These are phyloP conservation scores for Leptodactylus fallax DNA, from an alignment of 2,797 vertebrate genomes.

Conservation along the genomic window DNA sequence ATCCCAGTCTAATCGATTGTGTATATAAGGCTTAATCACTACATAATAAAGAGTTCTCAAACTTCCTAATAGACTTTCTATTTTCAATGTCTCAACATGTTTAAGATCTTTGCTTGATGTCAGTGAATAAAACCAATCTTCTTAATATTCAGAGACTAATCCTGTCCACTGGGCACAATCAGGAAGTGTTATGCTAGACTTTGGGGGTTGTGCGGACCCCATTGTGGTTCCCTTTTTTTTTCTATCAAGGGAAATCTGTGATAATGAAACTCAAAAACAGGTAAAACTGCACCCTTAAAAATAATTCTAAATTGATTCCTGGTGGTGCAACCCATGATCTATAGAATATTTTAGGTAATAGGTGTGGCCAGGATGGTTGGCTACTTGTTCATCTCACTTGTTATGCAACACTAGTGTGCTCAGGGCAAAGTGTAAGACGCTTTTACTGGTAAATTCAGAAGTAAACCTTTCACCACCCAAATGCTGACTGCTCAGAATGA, in stretches of 20 bases:
- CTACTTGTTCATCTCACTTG: not conserved
- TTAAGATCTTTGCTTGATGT: not conserved
- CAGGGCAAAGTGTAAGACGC: too few species aligned
- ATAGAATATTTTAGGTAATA: not conserved
- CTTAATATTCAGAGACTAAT: not conserved
- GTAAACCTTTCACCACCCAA: too few species aligned
- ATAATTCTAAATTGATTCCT: not conserved
- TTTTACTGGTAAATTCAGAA: too few species aligned
- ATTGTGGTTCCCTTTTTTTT: not conserved
- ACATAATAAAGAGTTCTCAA: not conserved
- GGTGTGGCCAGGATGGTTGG: not conserved
- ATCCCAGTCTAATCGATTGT: not conserved
- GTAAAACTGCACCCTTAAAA: not conserved
- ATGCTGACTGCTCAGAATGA: too few species aligned
- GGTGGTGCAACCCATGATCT: not conserved
- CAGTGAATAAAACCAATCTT: not conserved
- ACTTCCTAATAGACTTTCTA: not conserved
- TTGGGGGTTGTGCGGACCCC: not conserved
- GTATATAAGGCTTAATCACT: not conserved
- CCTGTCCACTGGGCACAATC: not conserved
- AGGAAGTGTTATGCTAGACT: not conserved
- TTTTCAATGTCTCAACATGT: not conserved
- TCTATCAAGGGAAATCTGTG: not conserved
- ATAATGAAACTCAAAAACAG: not conserved
- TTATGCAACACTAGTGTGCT: not conserved